phyloP scores from a whole-genome alignment of 2,797 vertebrate genomes.

The Tokudaia muenninki region DNA sequence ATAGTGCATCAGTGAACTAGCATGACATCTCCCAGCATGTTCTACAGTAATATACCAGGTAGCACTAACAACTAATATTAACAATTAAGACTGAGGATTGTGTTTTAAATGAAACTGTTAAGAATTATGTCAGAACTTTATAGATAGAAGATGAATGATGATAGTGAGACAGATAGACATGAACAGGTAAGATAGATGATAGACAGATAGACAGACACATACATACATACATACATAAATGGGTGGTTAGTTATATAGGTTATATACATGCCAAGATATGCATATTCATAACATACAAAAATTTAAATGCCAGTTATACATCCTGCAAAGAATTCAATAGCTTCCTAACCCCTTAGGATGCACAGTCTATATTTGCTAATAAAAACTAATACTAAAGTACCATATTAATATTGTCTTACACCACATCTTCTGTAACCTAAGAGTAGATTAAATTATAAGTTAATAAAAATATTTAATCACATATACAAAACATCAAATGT shows the following conservation, averaged over 20 bases:
- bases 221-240: neutral
- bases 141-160: neutral
- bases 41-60: neutral
- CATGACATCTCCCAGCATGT: too few species aligned
- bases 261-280: neutral
- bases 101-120: neutral
- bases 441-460: neutral
- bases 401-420: neutral
- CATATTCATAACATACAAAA: neutral
- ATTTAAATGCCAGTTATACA: neutral
- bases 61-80: neutral
- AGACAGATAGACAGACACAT: neutral
- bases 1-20: neutral
- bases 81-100: neutral
- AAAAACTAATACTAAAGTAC: neutral
- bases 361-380: neutral
- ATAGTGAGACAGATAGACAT: neutral
- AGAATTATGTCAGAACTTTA: neutral
- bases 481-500: neutral
- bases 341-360: neutral
- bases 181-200: too few species aligned
- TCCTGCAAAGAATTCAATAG: neutral
- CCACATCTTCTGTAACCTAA: neutral
- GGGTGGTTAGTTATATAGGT: neutral
- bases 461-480: neutral